Evolutionary conservation across 1,140 invertebrate species (phyloP).

Genomic region (Sitodiplosis mosellana): DNA sequence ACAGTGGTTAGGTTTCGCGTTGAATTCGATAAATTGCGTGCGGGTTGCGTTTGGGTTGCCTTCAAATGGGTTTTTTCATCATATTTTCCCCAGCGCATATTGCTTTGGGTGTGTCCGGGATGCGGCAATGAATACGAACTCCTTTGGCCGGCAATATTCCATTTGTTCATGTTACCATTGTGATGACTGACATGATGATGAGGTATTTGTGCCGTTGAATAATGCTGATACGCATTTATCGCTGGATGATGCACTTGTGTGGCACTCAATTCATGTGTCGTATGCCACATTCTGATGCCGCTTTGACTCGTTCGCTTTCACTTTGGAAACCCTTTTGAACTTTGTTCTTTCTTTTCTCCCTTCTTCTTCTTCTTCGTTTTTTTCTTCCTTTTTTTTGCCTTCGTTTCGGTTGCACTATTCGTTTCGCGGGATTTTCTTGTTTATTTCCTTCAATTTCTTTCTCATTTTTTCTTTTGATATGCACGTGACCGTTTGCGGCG

Average conservation of each 20-base stretch:
- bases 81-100: slow-evolving; percentile 2
- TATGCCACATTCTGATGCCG: background rate
- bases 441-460: too few species aligned
- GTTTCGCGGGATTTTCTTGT: too few species aligned
- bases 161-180: background rate
- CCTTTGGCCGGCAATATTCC: slow-evolving; percentile 1
- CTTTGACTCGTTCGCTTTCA: background rate
- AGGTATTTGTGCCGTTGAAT: slow-evolving; percentile 1
- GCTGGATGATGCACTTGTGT: background rate
- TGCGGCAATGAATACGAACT: slow-evolving; percentile 4
- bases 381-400: too few species aligned
- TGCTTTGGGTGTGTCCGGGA: slow-evolving; percentile 3
- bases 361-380: too few species aligned
- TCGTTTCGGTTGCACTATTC: too few species aligned
- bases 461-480: too few species aligned
- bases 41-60: background rate
- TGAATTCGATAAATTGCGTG: background rate
- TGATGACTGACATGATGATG: background rate
- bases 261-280: background rate
- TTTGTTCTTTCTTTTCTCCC: background rate
- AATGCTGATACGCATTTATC: slow-evolving; percentile 2
- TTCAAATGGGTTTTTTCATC: background rate
- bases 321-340: background rate
- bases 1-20: background rate
- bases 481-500: too few species aligned